phyloP scores from a whole-genome alignment of 2,888 invertebrate genomes.

The Heliconius aoede region DNA sequence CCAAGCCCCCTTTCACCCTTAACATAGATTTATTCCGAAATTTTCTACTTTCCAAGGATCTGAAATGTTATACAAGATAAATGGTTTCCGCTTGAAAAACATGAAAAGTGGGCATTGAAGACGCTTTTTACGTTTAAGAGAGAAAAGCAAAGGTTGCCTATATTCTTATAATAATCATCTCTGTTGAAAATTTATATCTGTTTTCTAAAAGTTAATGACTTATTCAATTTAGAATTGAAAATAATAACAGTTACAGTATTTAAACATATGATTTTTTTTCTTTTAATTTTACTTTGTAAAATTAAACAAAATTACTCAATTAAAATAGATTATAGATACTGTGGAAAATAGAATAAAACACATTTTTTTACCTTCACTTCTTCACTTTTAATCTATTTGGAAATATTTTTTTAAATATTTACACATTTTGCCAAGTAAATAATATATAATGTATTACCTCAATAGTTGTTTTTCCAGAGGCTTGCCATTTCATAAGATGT shows the following conservation, averaged over 20 bases:
- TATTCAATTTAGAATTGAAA: background rate
- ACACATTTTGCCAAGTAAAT: background rate
- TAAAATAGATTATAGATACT: background rate
- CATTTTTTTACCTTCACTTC: background rate
- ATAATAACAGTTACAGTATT: background rate
- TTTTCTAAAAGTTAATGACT: background rate
- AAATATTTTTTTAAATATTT: background rate
- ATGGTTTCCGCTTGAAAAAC: conserved; percentile 43
- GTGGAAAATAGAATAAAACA: background rate
- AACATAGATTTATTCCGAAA: conserved; percentile 70
- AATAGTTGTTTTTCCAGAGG: conserved; percentile 83
- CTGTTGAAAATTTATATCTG: background rate
- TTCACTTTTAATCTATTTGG: background rate
- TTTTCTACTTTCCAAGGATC: conserved; percentile 57
- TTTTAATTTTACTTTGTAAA: no score
- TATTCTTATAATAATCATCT: background rate
- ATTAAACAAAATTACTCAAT: background rate
- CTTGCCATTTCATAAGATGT: conserved; percentile 86
- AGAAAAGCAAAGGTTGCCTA: background rate
- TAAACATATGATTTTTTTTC: background rate
- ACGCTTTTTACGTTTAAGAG: conserved; percentile 25
- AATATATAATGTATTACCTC: conserved; percentile 69
- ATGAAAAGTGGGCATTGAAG: conserved; percentile 45
- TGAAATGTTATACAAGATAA: conserved; percentile 45
- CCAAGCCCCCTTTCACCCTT: conserved; percentile 53